Base-by-base conservation (phyloP, 2,888 invertebrate species). In the Caenorhabditis sinica region DNA sequence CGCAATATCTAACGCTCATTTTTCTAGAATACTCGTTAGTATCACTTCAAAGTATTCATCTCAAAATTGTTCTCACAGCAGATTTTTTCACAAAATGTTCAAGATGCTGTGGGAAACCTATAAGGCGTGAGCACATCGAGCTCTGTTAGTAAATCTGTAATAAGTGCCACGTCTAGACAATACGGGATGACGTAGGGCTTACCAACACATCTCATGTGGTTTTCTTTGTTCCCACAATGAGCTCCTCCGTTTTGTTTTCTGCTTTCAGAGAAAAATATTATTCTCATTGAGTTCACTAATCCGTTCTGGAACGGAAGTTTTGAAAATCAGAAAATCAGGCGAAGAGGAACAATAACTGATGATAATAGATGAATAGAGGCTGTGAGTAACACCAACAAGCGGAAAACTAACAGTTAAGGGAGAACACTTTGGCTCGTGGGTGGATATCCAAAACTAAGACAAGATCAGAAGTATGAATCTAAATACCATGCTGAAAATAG, bases 141-240 rank as follows among this genome's bases (percentile, higher is more conserved):
- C 13, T 40, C 40, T 13, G 2, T 36, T 36, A 9, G 9, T 36
- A 36, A 36, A 6, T 36, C 33, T 36, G 13, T 40, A 40, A 49
- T 49, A 15, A 20, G 49, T 45, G n/a, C 20, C n/a, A 49, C n/a
- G 49, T 49, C 49, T 49, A 49, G 49, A 49, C 49, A 49, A 49
- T 49, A 49, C 49, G 4, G 0, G 8, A 20, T 49, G 49, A 49
- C 49, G 49, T 20, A 5, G 20, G 6, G 4, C 1, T 17, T 13
- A 15, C 17, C 3, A 49, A 20, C 49, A 20, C 49, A n/a, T 49
- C 49, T 49, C 49, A 49, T 45, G 45, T 45, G 45, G 17, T 49
- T 49, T 49, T 20, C 20, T 0, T 49, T 15, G n/a, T 45, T 49
- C 49, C 49, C 49, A 49, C 49, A 49, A 49, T 49, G 49, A 49